Evolutionary conservation across 2,797 vertebrate species (phyloP).

Genomic region (Protosalanx chinensis): DNA sequence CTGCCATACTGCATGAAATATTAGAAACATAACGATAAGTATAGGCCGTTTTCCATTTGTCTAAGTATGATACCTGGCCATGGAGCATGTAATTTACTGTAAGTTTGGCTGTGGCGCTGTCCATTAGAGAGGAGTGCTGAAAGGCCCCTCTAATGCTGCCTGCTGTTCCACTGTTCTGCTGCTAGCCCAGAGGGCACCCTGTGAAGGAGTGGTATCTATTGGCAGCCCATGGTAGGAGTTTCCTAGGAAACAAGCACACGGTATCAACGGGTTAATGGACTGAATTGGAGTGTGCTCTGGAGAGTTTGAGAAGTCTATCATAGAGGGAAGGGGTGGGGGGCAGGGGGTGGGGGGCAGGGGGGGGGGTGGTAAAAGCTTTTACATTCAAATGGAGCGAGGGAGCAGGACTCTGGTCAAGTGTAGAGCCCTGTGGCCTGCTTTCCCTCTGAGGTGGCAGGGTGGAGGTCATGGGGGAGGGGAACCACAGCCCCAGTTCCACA

Average conservation of each 20-base stretch:
- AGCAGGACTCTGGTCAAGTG: neutral
- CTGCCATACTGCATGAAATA: neutral
- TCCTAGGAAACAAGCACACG: neutral
- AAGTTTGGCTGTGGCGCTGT: neutral
- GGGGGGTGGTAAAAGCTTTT: neutral
- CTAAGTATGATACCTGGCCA: neutral
- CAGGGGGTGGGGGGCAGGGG: neutral
- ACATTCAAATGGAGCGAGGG: neutral
- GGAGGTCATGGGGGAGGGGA: slow-evolving; percentile 43
- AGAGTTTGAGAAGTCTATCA: slow-evolving; percentile 11
- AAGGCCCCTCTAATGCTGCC: neutral
- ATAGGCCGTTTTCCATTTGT: neutral
- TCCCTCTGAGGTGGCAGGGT: neutral
- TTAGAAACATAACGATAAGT: neutral
- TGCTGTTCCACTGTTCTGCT: neutral
- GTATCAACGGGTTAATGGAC: neutral
- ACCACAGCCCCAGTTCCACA: slow-evolving; percentile 30
- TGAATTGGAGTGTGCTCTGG: neutral
- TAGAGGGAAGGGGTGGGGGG: slow-evolving; percentile 33
- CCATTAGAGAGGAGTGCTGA: neutral
- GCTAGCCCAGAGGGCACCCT: neutral
- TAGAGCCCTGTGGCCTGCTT: slow-evolving; percentile 5
- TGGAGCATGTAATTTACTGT: neutral
- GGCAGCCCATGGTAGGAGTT: neutral
- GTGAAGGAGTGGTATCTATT: neutral